Base-by-base conservation (phyloP, 2,888 invertebrate species). In the Pyralis farinalis region DNA sequence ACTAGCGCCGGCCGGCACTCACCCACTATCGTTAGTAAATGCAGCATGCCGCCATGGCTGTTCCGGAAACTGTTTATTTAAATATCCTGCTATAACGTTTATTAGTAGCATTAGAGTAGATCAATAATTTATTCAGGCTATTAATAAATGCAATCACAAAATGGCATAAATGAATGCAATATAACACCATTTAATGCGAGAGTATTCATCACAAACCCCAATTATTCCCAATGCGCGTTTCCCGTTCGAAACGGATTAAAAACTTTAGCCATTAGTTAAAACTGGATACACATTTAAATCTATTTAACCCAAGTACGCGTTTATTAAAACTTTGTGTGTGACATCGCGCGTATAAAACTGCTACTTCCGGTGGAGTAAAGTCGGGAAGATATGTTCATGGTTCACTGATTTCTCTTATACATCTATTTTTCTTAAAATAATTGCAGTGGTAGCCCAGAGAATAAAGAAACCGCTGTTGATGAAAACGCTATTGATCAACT, bases 191-290 rank as follows among this genome's bases (percentile, higher is more conserved):
- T 28, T 28, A 35, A 25, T 27, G 25, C 6, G 27, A 9, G 28
- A 7, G 29, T 4, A 27, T 12, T 22, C 16, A n/a, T 36, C 9
- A 12, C 9, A 29, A 10, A 16, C 16, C 29, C 36, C 28, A 29
- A 29, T 27, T 36, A 29, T 36, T 36, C 28, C 36, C 36, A 16
- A 29, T 36, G 36, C 36, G 10, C 20, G 28, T 12, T 16, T 28
- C 16, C 12, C 20, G 20, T 29, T 36, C 9, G 25, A 20, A 36
- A 10, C 16, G 29, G 36, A 36, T 29, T 28, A 28, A 36, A 36
- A 36, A 36, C 36, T 36, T 36, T 29, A 29, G 9, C 36, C 28
- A 36, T 36, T 29, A 36, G 28, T 36, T 36, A 36, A 36, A 28
- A 28, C 29, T 29, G 36, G 36, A 36, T 29, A 29, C 28, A 36